A percentile compares a stretch with the other conserved stretches of the same genome.
phyloP scores from a whole-genome alignment of 2,113 vertebrate genomes.

The Pycnonotus jocosus region DNA sequence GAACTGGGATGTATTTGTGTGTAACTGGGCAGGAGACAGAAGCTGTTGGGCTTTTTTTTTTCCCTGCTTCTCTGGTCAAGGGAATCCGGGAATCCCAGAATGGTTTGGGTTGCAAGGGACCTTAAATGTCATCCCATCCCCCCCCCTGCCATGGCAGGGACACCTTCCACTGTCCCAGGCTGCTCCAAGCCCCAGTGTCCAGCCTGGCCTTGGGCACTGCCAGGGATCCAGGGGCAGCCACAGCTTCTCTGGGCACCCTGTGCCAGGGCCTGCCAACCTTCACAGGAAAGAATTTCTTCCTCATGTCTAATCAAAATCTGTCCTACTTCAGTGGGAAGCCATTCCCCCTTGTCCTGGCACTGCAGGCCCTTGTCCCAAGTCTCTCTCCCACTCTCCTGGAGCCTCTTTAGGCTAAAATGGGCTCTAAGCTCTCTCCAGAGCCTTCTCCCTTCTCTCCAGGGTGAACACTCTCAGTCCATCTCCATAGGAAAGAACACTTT shows the following conservation, averaged over 20 bases:
- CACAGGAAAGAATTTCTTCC: background rate
- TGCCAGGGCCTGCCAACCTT: background rate
- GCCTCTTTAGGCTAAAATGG: background rate
- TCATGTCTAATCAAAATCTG: background rate
- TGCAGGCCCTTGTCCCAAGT: background rate
- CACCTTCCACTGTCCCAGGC: fast-evolving
- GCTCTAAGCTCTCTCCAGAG: background rate
- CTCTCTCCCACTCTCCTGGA: background rate
- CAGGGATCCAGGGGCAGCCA: background rate
- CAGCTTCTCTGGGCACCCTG: background rate
- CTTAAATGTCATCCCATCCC: background rate
- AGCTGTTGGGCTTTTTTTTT: background rate
- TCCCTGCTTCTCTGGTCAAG: background rate
- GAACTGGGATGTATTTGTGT: background rate
- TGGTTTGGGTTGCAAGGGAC: background rate
- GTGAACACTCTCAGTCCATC: too few relatives aligned
- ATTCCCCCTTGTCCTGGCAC: background rate
- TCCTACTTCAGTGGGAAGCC: background rate
- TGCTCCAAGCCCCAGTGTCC: background rate
- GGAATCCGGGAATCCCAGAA: background rate
- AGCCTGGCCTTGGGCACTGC: background rate
- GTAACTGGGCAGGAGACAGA: background rate
- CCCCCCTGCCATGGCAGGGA: background rate
- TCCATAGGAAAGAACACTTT: background rate
- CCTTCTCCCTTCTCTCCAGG: background rate